Percentiles rank a stretch among this genome's conserved stretches.
phyloP scores from a whole-genome alignment of 2,888 invertebrate genomes.

The Rhagophthalmus giganteus region DNA sequence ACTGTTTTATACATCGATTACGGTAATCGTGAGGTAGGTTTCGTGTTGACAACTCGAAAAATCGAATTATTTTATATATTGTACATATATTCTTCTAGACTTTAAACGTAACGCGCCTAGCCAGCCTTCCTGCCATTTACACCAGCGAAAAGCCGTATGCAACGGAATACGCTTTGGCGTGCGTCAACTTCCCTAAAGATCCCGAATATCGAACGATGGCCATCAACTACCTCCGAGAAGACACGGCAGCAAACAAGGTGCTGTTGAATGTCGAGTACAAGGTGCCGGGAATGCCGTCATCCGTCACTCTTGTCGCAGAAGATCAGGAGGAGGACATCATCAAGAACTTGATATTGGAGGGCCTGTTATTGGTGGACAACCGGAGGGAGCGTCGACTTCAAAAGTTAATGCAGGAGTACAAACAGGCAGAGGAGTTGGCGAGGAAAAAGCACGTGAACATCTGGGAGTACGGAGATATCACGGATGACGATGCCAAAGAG shows the following conservation, averaged over 20 bases:
- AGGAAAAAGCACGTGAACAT: constrained; percentile 84
- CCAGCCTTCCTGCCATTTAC: constrained; percentile 80
- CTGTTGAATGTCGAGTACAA: constrained; percentile 83
- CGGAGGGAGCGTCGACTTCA: constrained; percentile 79
- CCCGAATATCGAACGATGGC: constrained; percentile 82
- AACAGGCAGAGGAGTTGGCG: constrained; percentile 83
- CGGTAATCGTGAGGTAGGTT: constrained; percentile 96
- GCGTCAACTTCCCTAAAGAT: constrained; percentile 82
- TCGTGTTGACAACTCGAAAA: no score
- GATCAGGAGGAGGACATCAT: constrained; percentile 70
- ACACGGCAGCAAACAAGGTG: constrained; percentile 73
- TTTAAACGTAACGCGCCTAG: constrained; percentile 71
- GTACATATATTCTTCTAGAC: no score
- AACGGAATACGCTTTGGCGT: constrained; percentile 83
- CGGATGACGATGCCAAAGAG: constrained; percentile 84
- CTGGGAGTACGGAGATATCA: constrained; percentile 99
- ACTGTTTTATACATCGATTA: constrained; percentile 92
- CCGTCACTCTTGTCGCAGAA: constrained; percentile 60
- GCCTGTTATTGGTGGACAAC: constrained; percentile 79
- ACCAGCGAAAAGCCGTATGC: constrained; percentile 78
- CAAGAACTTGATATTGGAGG: constrained; percentile 82
- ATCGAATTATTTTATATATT: no score
- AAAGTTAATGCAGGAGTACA: constrained; percentile 79
- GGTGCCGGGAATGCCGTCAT: constrained; percentile 58
- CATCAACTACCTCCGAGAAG: constrained; percentile 58